Base-by-base conservation (phyloP, 2,797 vertebrate species). In the Botia kubotai region DNA sequence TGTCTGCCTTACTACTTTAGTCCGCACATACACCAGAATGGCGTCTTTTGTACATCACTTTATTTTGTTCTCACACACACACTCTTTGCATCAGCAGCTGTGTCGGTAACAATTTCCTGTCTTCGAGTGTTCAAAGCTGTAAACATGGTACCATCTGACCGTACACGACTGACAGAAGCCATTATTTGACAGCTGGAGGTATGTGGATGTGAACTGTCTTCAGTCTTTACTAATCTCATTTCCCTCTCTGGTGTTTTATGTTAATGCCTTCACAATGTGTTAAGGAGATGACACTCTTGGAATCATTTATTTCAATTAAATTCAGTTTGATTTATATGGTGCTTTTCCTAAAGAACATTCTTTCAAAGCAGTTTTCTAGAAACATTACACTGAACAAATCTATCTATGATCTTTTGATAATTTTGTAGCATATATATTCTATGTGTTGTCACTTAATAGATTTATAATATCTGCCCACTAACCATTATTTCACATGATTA, bases 11-110 rank as follows among this genome's bases (percentile, higher is more conserved):
- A 4, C 21, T 48, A 11, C 33, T 29, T 43, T 19, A 33, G 46
- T 48, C 36, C 65, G 4, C 1, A 0, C 50, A 50, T 53, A 39
- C 73, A 53, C 82, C 82, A 80, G 68, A 36, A 17, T 46, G 60
- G 33, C 50, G 60, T 75, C 62, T 81, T 72, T 75, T n/a, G 52
- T 78, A 72, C 72, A 26, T 74, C 71, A 55, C 75, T 75, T 50
- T 66, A 76, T 62, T 72, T 48, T 39, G 43, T 66, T 79, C 72
- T 72, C 50, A 53, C 74, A 62, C 66, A n/a, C 6, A 46, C 67
- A 58, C 39, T 19, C 33, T 43, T 60, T 79, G 83, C 77, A 85
- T 87, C 85, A 86, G 83, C 81, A 81, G 62, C 39, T 70, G 87
- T 77, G 70, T 82, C 78, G 72, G 86, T 65, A 4, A 21, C n/a